Conservation (phyloP, 1,140 invertebrate genomes). For the Acromyrmex heyeri region DNA sequence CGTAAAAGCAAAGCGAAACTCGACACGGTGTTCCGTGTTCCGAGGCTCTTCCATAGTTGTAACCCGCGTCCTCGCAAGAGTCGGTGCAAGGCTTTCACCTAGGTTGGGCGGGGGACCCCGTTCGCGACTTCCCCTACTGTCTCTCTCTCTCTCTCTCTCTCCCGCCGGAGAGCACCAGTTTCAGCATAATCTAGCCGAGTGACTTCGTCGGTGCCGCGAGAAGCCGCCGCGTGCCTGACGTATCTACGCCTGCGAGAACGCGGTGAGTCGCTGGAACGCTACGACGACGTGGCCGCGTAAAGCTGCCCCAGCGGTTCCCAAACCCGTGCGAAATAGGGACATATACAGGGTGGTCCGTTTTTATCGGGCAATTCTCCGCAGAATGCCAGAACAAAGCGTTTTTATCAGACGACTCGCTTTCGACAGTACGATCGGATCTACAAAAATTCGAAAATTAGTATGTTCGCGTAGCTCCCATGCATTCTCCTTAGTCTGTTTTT, state of each 20-base stretch:
- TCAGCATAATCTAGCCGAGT: conserved; percentile 82
- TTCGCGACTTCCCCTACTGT: conserved; percentile 54
- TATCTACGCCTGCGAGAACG: conserved; percentile 57
- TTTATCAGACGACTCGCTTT: neutral
- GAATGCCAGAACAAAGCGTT: neutral
- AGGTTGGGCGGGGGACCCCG: conserved; percentile 64
- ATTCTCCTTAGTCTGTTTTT: no score
- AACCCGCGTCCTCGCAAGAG: conserved; percentile 68
- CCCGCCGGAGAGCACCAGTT: conserved; percentile 79
- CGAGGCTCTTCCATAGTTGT: conserved; percentile 66
- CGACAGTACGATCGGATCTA: neutral
- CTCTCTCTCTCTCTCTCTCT: conserved; percentile 15
- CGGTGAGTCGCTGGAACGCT: conserved; percentile 51
- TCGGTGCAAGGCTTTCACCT: conserved; percentile 79
- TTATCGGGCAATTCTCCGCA: neutral
- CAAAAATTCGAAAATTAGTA: neutral
- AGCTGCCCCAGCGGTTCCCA: conserved; percentile 47
- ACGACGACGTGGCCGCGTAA: conserved; percentile 46
- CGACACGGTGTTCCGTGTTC: conserved; percentile 46
- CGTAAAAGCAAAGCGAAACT: conserved; percentile 48
- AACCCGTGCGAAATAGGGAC: conserved; percentile 15
- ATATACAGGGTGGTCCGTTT: conserved; percentile 19
- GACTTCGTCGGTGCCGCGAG: conserved; percentile 62
- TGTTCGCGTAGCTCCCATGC: neutral
- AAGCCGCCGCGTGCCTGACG: conserved; percentile 65